Conservation (phyloP, 1,140 invertebrate genomes). For the Monochamus saltuarius region DNA sequence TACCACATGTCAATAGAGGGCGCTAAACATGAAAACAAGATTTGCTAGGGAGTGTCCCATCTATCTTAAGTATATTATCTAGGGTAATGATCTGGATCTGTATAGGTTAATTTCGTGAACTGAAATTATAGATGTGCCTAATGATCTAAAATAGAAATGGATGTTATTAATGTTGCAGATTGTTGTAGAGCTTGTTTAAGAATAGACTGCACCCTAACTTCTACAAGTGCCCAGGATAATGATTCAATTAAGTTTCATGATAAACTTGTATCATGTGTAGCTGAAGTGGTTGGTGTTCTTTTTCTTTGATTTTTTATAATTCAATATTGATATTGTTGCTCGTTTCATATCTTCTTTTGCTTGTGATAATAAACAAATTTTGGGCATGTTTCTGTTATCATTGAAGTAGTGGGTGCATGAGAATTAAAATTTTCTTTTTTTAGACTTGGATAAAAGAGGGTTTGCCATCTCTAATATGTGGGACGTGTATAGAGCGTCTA, state of each 20-base stretch:
- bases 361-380: too few species aligned
- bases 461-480: conserved; percentile 42
- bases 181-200: conserved; percentile 46
- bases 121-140: too few species aligned
- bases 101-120: too few species aligned
- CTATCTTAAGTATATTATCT: too few species aligned
- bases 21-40: too few species aligned
- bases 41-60: too few species aligned
- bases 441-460: conserved; percentile 43
- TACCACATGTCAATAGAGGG: too few species aligned
- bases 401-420: background rate
- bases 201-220: conserved; percentile 42
- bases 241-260: conserved; percentile 45
- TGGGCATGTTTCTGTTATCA: background rate
- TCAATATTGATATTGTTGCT: too few species aligned
- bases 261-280: conserved; percentile 44
- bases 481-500: conserved; percentile 39
- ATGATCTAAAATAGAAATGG: too few species aligned
- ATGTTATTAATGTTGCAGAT: conserved; percentile 33
- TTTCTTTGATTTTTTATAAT: background rate
- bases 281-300: conserved; percentile 42
- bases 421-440: conserved; percentile 17
- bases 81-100: too few species aligned
- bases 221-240: conserved; percentile 39
- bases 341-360: too few species aligned